Evolutionary conservation across 2,888 invertebrate species (phyloP), one percentile per base, ranked within the genome.

Genomic region (Himalopsyche anomala): DNA sequence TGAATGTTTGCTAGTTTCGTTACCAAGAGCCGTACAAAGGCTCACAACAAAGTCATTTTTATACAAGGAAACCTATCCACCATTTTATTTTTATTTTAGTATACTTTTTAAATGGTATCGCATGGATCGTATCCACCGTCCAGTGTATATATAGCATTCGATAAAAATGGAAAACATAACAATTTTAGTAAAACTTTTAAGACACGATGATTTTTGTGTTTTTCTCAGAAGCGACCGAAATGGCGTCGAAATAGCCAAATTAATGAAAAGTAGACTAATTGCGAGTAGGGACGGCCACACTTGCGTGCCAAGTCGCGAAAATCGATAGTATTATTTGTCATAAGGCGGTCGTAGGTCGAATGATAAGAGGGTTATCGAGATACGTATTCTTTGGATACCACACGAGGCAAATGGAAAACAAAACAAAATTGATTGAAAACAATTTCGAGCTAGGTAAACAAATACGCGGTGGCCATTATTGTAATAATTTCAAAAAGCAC

Each of bases 241-340:
- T 19, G 28, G 62, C 62, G 28, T 62, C 51, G 51, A 51, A 51
- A 51, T 51, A 51, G 12, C 51, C 51, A n/a, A n/a, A 28, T 28
- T 0, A 51, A 51, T 11, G 28, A 2, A 19, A 62, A 62, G 62
- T 62, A 19, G 62, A 19, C 62, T 62, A 62, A 62, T 62, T 62
- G 62, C 62, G 4, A n/a, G 28, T 19, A 62, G 62, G 62, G 62
- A 62, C 19, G 62, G 62, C 19, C 62, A 62, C 15, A 11, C 28
- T 62, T 62, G 62, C 62, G 62, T 62, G 62, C 19, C 62, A 19
- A 62, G 8, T 62, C 19, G 19, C 8, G 62, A 62, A 62, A 62
- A 62, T 62, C 62, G 19, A 62, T 62, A 62, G 19, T 62, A n/a
- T 4, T 56, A 62, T 19, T 19, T 62, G 62, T 62, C 62, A 62